Evolutionary conservation across 2,797 vertebrate species (phyloP).

Genomic region (Poeciliopsis paucimaculata): DNA sequence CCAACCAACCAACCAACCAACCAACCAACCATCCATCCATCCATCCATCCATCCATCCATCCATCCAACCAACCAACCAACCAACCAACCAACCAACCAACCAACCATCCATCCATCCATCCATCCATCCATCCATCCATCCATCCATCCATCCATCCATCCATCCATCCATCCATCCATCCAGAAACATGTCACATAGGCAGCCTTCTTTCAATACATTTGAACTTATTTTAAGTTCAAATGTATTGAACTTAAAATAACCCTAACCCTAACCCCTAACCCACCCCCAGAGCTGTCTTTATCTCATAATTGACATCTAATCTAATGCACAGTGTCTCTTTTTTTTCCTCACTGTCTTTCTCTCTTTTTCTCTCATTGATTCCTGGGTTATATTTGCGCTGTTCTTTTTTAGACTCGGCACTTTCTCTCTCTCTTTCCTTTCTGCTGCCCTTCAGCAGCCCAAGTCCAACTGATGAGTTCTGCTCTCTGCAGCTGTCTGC

Average conservation of each 20-base stretch:
- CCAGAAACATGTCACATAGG: not conserved
- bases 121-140: not conserved
- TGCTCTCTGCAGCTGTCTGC: not conserved
- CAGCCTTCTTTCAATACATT: not conserved
- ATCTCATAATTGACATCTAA: constrained; percentile 26
- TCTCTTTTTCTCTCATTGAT: constrained; percentile 11
- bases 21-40: not conserved
- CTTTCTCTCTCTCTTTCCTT: not conserved
- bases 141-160: no score
- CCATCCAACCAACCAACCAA: no score
- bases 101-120: not conserved
- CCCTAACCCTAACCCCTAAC: no score
- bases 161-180: no score
- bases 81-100: no score
- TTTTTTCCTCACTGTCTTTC: no score
- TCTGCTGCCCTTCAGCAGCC: not conserved
- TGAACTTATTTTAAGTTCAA: constrained; percentile 14
- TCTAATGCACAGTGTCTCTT: not conserved
- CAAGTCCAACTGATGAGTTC: constrained; percentile 12
- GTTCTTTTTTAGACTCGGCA: not conserved
- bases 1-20: no score
- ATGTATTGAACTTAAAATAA: no score
- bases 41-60: not conserved
- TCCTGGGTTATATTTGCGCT: not conserved
- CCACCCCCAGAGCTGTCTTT: not conserved